Evolutionary conservation across 2,888 invertebrate species (phyloP).

Genomic region (Thelaira solivaga): DNA sequence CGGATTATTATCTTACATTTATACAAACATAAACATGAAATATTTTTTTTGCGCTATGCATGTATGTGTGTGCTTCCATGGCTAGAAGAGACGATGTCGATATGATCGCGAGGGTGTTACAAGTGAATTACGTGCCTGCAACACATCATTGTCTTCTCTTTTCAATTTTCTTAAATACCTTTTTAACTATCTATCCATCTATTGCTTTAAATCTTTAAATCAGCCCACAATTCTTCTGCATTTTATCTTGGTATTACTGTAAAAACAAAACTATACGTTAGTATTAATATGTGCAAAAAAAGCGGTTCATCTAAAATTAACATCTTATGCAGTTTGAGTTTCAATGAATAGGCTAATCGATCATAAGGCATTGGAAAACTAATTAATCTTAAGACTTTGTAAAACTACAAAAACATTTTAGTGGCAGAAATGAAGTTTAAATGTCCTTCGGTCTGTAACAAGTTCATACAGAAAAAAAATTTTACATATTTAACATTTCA

Average conservation of each 20-base stretch:
- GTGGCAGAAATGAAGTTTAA: no score
- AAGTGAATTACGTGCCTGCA: conserved; percentile 58
- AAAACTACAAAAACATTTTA: no score
- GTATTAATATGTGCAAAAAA: neutral
- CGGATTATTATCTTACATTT: conserved; percentile 42
- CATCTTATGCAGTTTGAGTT: no score
- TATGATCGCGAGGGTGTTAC: conserved; percentile 59
- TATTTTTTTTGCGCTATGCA: neutral
- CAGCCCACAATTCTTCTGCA: conserved; percentile 44
- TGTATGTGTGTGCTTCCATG: neutral
- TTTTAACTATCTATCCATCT: conserved; percentile 35
- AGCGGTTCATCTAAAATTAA: no score
- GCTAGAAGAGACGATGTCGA: conserved; percentile 11
- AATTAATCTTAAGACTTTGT: no score
- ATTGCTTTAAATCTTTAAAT: conserved; percentile 39
- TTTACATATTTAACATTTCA: no score
- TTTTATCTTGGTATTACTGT: conserved; percentile 19
- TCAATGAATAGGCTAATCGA: conserved; percentile 14
- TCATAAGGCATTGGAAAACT: no score
- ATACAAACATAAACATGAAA: no score
- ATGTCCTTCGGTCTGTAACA: no score
- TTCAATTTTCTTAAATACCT: conserved; percentile 35
- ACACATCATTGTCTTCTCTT: conserved; percentile 30
- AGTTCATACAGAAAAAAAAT: no score
- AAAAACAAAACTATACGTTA: neutral